These are phyloP conservation scores for Aphaenogaster ashmeadi DNA, from an alignment of 1,140 invertebrate genomes.

Conservation along the genomic window DNA sequence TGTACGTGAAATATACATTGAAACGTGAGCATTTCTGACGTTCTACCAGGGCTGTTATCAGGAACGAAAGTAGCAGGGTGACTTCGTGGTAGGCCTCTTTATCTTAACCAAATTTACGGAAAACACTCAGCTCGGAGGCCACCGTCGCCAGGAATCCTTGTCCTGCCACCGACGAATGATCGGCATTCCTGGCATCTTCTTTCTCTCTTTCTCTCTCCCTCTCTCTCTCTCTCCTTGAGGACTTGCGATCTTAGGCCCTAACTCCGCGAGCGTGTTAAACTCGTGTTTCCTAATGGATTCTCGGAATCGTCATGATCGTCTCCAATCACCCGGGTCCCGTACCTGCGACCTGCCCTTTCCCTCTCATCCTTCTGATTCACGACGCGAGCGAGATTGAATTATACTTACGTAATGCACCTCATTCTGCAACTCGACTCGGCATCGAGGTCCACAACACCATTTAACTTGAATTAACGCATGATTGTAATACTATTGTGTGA, in stretches of 20 bases:
- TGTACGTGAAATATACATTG: conserved; percentile 4
- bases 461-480: background rate
- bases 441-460: background rate
- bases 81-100: conserved; percentile 76
- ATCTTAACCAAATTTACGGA: conserved; percentile 82
- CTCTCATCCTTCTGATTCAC: background rate
- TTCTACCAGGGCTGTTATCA: conserved; percentile 61
- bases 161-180: conserved; percentile 75
- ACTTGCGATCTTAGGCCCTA: conserved; percentile 29
- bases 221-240: background rate
- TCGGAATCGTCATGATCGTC: conserved; percentile 69
- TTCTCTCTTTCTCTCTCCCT: background rate
- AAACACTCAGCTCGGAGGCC: conserved; percentile 76
- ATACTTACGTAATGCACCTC: conserved; percentile 50
- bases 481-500: background rate
- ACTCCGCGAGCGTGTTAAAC: conserved; percentile 77
- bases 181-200: conserved; percentile 74
- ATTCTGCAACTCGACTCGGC: background rate
- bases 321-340: conserved; percentile 61
- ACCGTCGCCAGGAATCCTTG: conserved; percentile 75
- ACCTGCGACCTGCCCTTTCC: background rate
- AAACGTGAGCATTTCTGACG: background rate
- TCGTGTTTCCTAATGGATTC: conserved; percentile 82
- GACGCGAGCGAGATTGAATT: conserved; percentile 43
- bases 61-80: conserved; percentile 52